Evolutionary conservation across 2,797 vertebrate genomes (phyloP).

Genomic region (Nannoperca obscura): DNA sequence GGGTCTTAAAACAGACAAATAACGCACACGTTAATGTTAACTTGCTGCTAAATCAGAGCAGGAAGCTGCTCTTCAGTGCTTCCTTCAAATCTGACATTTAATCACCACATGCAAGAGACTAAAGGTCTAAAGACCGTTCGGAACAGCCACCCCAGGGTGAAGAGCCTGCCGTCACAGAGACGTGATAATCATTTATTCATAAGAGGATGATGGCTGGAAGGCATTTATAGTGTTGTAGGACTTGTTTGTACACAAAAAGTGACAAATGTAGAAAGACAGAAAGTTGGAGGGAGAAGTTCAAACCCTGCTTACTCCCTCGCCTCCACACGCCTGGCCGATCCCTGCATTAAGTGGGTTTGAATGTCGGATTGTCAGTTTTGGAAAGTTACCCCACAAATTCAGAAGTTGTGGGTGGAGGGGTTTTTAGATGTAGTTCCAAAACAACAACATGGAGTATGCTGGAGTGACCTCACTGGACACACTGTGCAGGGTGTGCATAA

Average conservation of each 20-base stretch:
- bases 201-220: background rate
- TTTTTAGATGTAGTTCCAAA: background rate
- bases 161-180: background rate
- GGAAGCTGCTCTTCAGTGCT: slow-evolving; percentile 6
- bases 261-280: background rate
- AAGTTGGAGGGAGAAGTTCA: background rate
- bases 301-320: background rate
- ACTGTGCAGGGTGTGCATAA: slow-evolving; percentile 1
- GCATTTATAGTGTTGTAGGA: background rate
- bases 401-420: background rate
- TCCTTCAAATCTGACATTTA: slow-evolving; percentile 13
- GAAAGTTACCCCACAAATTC: background rate
- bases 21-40: background rate
- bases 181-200: background rate
- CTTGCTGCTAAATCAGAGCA: background rate
- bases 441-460: background rate
- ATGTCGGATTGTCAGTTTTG: background rate
- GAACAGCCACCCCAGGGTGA: background rate
- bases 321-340: background rate
- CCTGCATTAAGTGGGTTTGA: background rate
- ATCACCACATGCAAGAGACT: background rate
- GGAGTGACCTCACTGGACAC: background rate
- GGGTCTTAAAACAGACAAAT: background rate
- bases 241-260: background rate
- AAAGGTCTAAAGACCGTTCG: background rate